phyloP scores from a whole-genome alignment of 2,888 invertebrate genomes.

The Drosophila rubida region DNA sequence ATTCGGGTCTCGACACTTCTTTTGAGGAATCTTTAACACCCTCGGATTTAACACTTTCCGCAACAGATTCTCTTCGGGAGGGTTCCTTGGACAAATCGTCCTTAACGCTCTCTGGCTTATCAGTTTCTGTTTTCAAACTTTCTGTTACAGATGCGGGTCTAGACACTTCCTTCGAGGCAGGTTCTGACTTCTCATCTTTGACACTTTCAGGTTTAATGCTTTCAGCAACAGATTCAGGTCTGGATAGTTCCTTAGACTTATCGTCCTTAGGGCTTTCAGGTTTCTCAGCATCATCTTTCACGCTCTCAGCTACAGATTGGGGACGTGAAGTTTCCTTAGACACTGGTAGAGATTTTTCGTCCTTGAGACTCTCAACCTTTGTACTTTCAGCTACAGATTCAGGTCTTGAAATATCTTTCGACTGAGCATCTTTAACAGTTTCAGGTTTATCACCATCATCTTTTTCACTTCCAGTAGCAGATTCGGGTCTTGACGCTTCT shows the following conservation, averaged over 20 bases:
- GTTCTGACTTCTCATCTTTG: slow-evolving; percentile 37
- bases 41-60: slow-evolving; percentile 11
- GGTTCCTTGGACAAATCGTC: slow-evolving; percentile 21
- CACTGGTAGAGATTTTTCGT: slow-evolving; percentile 31
- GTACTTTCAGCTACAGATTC: slow-evolving; percentile 35
- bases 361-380: slow-evolving; percentile 14
- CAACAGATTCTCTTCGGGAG: slow-evolving; percentile 28
- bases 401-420: slow-evolving; percentile 48
- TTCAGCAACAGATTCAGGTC: slow-evolving; percentile 23
- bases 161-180: slow-evolving; percentile 31
- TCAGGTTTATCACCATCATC: slow-evolving; percentile 13
- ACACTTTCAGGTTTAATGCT: slow-evolving; percentile 2
- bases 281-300: slow-evolving; percentile 23
- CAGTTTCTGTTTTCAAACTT: slow-evolving; percentile 22
- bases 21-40: slow-evolving; percentile 15
- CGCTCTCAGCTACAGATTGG: slow-evolving; percentile 33
- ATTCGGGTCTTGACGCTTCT: slow-evolving; percentile 19
- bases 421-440: slow-evolving; percentile 16
- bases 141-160: slow-evolving; percentile 35
- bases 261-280: slow-evolving; percentile 30
- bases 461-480: slow-evolving; percentile 27
- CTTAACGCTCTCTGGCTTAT: slow-evolving; percentile 26
- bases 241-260: slow-evolving; percentile 18
- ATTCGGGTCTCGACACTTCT: slow-evolving; percentile 38
- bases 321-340: slow-evolving; percentile 39